Conservation (phyloP, 2,113 vertebrate species). For the Eolophus roseicapilla region DNA sequence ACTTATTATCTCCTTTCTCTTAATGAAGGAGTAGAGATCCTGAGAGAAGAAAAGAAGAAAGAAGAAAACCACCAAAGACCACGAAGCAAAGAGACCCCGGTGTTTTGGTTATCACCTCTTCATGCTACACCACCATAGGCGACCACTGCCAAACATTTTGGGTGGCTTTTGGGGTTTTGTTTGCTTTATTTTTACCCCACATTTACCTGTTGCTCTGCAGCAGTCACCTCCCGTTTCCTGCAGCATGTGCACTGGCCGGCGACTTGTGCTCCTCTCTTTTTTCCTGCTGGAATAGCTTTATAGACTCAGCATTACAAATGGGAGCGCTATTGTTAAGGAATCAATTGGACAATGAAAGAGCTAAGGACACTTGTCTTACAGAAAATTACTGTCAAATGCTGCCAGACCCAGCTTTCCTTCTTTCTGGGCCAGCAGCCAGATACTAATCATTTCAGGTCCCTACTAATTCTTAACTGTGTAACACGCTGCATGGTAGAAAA, state of each 20-base stretch:
- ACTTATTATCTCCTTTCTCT: not conserved
- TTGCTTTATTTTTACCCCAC: not conserved
- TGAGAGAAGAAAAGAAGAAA: not conserved
- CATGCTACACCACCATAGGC: accelerated
- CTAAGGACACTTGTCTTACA: slow-evolving; percentile 64
- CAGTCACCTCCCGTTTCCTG: not conserved
- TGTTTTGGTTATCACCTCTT: not conserved
- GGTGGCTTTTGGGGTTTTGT: too few species aligned
- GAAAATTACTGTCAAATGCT: slow-evolving; percentile 59
- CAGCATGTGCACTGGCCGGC: not conserved
- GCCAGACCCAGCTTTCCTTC: slow-evolving; percentile 43
- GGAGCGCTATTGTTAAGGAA: slow-evolving; percentile 43
- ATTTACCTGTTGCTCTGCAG: not conserved
- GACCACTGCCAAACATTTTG: accelerated
- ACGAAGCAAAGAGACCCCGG: not conserved
- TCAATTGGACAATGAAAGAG: slow-evolving; percentile 57
- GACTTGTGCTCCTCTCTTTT: not conserved
- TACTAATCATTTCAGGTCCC: slow-evolving; percentile 57
- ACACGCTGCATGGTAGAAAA: not conserved
- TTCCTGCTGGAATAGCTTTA: not conserved
- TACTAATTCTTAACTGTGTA: slow-evolving; percentile 56
- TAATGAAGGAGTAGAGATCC: not conserved
- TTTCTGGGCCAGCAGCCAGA: slow-evolving; percentile 69
- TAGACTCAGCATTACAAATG: not conserved
- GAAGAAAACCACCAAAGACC: not conserved